A percentile compares a stretch with the other conserved stretches of the same genome.
Evolutionary conservation across 2,113 vertebrate genomes (phyloP).

Genomic region (Brachyistius frenatus): DNA sequence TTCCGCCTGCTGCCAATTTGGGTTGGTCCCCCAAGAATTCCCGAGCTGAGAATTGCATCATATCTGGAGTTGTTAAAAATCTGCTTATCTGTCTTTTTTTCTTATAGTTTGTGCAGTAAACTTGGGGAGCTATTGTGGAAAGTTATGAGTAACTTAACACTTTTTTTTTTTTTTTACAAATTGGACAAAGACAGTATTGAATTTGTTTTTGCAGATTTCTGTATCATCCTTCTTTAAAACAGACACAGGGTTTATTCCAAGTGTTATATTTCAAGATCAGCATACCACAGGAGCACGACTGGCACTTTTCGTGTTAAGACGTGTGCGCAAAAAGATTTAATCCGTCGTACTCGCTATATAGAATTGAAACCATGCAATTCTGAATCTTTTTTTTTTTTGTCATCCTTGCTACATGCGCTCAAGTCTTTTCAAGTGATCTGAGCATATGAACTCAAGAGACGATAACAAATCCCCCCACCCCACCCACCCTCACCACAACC

Average conservation of each 20-base stretch:
- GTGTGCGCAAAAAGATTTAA: neutral
- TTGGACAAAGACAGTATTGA: conserved; percentile 12
- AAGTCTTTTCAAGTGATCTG: conserved; percentile 40
- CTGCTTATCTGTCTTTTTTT: conserved; percentile 48
- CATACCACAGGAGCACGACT: neutral
- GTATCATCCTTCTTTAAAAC: conserved; percentile 5
- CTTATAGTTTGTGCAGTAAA: conserved; percentile 35
- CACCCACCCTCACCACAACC: conserved; percentile 49
- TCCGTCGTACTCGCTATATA: conserved; percentile 1
- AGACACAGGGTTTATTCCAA: neutral
- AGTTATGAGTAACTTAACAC: neutral
- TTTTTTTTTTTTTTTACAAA: conserved; percentile 1
- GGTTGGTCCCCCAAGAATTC: conserved; percentile 65
- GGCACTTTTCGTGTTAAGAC: neutral
- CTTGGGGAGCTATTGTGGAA: conserved; percentile 15
- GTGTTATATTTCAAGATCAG: conserved; percentile 6
- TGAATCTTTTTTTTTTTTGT: conserved; percentile 35
- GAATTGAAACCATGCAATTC: conserved; percentile 25
- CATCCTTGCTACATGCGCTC: neutral
- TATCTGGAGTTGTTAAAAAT: conserved; percentile 61
- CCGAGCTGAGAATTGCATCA: conserved; percentile 57
- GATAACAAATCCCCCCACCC: conserved; percentile 59
- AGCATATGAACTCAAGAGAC: conserved; percentile 47
- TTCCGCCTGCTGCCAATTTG: conserved; percentile 72
- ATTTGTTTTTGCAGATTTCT: conserved; percentile 26